Percentiles rank a stretch among this genome's conserved stretches.
Conservation (phyloP, 2,797 vertebrate genomes). For the Bradypodion ventrale region DNA sequence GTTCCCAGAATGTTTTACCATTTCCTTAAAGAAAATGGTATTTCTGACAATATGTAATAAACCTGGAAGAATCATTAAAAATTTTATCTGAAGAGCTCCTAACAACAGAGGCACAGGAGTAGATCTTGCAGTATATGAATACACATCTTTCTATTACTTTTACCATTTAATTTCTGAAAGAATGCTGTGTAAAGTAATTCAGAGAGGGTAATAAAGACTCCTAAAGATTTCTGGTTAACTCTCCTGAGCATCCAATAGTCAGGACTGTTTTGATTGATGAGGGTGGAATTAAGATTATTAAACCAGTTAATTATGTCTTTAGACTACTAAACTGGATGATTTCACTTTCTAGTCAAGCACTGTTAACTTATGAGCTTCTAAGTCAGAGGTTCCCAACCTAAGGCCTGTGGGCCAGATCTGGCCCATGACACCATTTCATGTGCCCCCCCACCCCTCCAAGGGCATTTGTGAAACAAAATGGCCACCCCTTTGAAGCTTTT, state of each 20-base stretch:
- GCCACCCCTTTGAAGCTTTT: no score
- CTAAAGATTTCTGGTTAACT: not conserved
- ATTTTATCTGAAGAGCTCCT: not conserved
- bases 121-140: not conserved
- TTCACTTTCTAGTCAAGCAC: not conserved
- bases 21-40: not conserved
- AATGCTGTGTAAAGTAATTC: not conserved
- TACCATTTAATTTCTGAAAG: not conserved
- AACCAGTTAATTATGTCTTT: not conserved
- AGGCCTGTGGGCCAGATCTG: no score
- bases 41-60: not conserved
- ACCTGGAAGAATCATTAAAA: not conserved
- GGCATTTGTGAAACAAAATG: no score
- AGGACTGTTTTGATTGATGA: not conserved
- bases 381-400: not conserved
- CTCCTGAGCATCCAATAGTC: not conserved
- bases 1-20: not conserved
- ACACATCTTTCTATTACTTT: not conserved
- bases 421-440: no score
- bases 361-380: not conserved
- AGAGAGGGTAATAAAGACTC: not conserved
- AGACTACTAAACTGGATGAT: not conserved
- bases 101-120: not conserved
- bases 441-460: no score
- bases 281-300: not conserved